phyloP scores from a whole-genome alignment of 1,140 invertebrate species.

The Rhyzopertha dominica region DNA sequence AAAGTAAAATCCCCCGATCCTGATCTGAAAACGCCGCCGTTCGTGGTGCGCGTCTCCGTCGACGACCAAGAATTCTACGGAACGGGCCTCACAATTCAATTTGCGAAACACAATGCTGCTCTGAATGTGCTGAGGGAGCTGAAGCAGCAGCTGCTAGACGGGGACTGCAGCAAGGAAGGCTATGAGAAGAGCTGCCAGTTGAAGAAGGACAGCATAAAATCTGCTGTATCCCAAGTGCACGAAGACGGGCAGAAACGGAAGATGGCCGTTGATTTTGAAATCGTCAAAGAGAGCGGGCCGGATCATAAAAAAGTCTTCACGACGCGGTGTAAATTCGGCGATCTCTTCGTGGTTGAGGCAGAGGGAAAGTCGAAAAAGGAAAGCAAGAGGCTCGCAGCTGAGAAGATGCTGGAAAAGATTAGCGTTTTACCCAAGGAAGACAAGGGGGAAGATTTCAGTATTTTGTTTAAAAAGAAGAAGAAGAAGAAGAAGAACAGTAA shows the following conservation, averaged over 20 bases:
- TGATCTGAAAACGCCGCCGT: slow-evolving; percentile 19
- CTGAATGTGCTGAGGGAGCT: slow-evolving; percentile 26
- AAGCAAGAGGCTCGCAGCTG: slow-evolving; percentile 30
- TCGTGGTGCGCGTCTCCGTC: slow-evolving; percentile 28
- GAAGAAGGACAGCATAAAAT: slow-evolving; percentile 27
- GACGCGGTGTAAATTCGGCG: slow-evolving; percentile 27
- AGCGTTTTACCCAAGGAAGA: slow-evolving; percentile 19
- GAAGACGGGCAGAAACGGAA: slow-evolving; percentile 28
- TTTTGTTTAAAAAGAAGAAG: slow-evolving; percentile 20
- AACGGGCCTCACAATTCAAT: slow-evolving; percentile 28
- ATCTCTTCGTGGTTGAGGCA: slow-evolving; percentile 21
- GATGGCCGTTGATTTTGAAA: slow-evolving; percentile 27
- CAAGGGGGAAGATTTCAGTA: slow-evolving; percentile 1
- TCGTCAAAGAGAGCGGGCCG: slow-evolving; percentile 27
- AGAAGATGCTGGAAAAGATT: slow-evolving; percentile 28
- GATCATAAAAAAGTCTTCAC: slow-evolving; percentile 31
- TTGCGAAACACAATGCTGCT: slow-evolving; percentile 35
- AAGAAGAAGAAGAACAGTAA: slow-evolving; percentile 30
- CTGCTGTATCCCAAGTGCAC: slow-evolving; percentile 31
- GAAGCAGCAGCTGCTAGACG: too few relatives aligned
- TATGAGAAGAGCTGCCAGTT: too few relatives aligned
- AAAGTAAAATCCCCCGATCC: slow-evolving; percentile 5
- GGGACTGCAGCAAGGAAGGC: too few relatives aligned
- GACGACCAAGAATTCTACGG: slow-evolving; percentile 27
- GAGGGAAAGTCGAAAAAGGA: slow-evolving; percentile 36